Base-by-base conservation (phyloP, 2,113 vertebrate species). In the Prunella fulvescens region DNA sequence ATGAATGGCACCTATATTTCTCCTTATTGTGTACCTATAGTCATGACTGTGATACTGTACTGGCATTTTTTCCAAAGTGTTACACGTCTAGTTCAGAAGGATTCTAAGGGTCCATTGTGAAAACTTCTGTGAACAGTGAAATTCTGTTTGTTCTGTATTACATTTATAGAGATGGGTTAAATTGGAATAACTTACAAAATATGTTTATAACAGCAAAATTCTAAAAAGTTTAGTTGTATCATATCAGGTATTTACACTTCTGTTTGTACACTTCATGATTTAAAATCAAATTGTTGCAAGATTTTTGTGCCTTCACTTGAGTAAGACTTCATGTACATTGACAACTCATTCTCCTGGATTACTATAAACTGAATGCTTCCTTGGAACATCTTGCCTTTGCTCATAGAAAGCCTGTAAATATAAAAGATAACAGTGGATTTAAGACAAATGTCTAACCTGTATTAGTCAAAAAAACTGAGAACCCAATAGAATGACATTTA, bases 201-300 rank as follows among this genome's bases (percentile, higher is more conserved):
- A 92, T 97, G 61, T 96, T 97, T 86, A 83, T 91, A 94, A 86
- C 53, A 95, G 87, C 92, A 92, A 94, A 92, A 82, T 58, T 96
- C 70, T 69, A 42, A 81, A 91, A 96, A 74, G 54, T 66, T 93
- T 78, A 94, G 97, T 95, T 98, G 97, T 98, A 97, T 86, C 90
- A 71, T 95, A 93, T 89, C 87, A 94, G 64, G 87, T 96, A 66
- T 93, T 97, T 96, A 96, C 97, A 91, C 91, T 98, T 97, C 92
- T 98, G 96, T 97, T 97, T 98, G 97, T 98, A 97, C 97, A 95
- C 96, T 96, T 62, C 35, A 23, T 71, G 76, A 94, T 96, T 86
- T 95, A 60, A 96, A 92, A 94, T 91, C 85, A 47, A 92, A 86
- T 93, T 96, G 45, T 95, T 93, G 88, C 45, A 78, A 86, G 58